Evolutionary conservation across 1,140 invertebrate species (phyloP).

Genomic region (Zaprionus gabonicus): DNA sequence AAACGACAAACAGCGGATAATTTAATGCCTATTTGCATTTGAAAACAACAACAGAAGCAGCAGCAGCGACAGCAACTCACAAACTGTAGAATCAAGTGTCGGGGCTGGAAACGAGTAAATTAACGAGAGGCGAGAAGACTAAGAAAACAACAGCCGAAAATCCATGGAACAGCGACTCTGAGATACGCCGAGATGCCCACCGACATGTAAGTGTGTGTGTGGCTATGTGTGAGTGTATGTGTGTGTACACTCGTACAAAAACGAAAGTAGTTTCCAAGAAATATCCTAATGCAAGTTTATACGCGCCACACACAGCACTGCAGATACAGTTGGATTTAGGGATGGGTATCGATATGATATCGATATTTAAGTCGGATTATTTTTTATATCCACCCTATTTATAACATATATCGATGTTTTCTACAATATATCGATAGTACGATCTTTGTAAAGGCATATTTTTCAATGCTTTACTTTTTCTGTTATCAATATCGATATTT

Average conservation of each 20-base stretch:
- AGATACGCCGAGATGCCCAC: neutral
- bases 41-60: conserved; percentile 51
- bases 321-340: neutral
- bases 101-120: conserved; percentile 65
- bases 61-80: conserved; percentile 18
- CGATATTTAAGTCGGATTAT: neutral
- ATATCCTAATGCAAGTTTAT: neutral
- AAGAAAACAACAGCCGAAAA: conserved; percentile 2
- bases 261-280: neutral
- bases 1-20: conserved; percentile 76
- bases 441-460: no score
- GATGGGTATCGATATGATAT: neutral
- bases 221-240: neutral
- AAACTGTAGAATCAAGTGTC: conserved; percentile 76
- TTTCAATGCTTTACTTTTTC: neutral
- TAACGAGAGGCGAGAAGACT: conserved; percentile 44
- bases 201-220: neutral
- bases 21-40: conserved; percentile 80
- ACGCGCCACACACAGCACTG: neutral
- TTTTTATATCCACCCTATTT: no score
- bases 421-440: no score
- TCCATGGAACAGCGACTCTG: neutral
- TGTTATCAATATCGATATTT: neutral
- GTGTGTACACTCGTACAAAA: conserved; percentile 18
- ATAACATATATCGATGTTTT: neutral